Base-by-base conservation (phyloP, 2,888 invertebrate genomes). In the Cataglyphis cursor region DNA sequence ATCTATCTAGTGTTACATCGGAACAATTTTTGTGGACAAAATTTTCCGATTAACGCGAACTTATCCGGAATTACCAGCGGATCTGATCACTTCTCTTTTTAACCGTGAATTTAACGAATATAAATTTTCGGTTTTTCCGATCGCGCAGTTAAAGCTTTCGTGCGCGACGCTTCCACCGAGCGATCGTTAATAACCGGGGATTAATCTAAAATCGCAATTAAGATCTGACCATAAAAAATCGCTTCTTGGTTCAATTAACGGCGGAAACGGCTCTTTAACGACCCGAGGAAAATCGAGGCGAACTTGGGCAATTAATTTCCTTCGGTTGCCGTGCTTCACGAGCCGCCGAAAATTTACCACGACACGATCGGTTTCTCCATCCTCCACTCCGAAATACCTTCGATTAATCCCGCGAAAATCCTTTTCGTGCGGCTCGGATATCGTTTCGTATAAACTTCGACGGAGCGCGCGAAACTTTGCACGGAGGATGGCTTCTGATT, bases 281-380 rank as follows among this genome's bases (percentile, higher is more conserved):
- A 82, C 28, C 65, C 68, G 78, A 82, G 82, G 82, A 81, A 81
- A 81, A 81, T 80, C 83, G 81, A 72, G 74, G 73, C 66, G 65
- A 84, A 87, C 81, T 87, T 84, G 54, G 66, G 57, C 82, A 84
- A 87, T 88, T 87, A 89, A 88, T 85, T 85, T 82, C 82, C 64
- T 57, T 73, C 85, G 82, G 68, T 82, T 78, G 21, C 68, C 78
- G 74, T 65, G 74, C 74, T 72, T 88, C 85, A 81, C 74, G 70
- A 38, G 76, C 78, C 48, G 80, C 80, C 70, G 88, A 85, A 89
- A 89, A 88, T 90, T 86, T 83, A 85, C 78, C 84, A 61, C 57
- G 48, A 73, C 65, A 54, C 44, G 81, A 65, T 68, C 68, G 87
- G 66, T 48, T 72, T 44, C 44, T 35, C 31, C 15, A 8, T 31